Conservation (phyloP, 2,797 vertebrate genomes). For the Scyliorhinus canicula region DNA sequence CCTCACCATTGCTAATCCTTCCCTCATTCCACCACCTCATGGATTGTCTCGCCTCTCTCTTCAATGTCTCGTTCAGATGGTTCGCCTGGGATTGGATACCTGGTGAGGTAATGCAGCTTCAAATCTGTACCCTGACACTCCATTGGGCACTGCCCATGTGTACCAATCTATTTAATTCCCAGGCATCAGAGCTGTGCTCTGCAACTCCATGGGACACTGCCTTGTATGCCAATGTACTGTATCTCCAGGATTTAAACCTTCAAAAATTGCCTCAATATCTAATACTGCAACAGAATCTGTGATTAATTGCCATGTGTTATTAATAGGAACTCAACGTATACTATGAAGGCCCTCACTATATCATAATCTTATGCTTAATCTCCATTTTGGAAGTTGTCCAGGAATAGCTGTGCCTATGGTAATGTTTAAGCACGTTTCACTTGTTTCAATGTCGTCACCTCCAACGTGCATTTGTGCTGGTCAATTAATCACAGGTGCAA, state of each 20-base stretch:
- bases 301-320: background rate
- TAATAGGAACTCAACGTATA: background rate
- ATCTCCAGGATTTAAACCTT: background rate
- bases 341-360: background rate
- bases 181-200: background rate
- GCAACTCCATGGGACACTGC: background rate
- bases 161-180: background rate
- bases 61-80: background rate
- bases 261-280: background rate
- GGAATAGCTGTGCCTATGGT: background rate
- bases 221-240: background rate
- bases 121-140: background rate
- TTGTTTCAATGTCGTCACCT: background rate
- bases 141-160: background rate
- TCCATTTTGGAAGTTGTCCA: constrained; percentile 11
- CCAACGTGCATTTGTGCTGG: background rate
- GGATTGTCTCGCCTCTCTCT: too few relatives aligned
- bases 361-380: background rate
- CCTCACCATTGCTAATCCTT: background rate
- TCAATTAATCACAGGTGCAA: background rate
- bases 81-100: background rate
- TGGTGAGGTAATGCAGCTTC: too few relatives aligned
- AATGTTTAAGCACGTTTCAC: background rate
- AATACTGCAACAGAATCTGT: background rate
- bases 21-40: background rate